These are phyloP conservation scores for Rhingia campestris DNA, from an alignment of 2,888 invertebrate genomes.

Conservation along the genomic window DNA sequence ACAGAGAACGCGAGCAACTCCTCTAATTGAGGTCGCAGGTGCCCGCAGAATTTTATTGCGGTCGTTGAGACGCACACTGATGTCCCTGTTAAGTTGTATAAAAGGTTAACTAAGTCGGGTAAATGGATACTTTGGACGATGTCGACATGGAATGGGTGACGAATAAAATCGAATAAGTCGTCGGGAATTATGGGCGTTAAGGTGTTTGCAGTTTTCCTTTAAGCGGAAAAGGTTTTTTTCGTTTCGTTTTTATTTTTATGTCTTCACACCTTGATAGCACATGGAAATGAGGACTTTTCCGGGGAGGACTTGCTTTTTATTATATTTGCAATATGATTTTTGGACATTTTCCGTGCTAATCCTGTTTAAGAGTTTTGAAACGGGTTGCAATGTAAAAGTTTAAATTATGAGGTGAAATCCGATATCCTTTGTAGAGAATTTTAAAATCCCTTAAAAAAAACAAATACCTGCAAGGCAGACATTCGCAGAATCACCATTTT, in stretches of 20 bases:
- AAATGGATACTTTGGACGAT: slow-evolving; percentile 69
- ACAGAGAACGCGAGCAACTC: slow-evolving; percentile 4
- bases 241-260: slow-evolving; percentile 25
- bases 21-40: slow-evolving; percentile 73
- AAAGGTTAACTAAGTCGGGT: slow-evolving; percentile 70
- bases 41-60: slow-evolving; percentile 72
- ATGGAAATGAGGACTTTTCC: slow-evolving; percentile 40
- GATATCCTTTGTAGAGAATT: slow-evolving; percentile 44
- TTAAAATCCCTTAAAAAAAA: slow-evolving; percentile 31
- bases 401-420: slow-evolving; percentile 51
- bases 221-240: slow-evolving; percentile 35
- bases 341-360: slow-evolving; percentile 59
- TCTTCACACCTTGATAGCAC: slow-evolving; percentile 22
- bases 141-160: slow-evolving; percentile 40
- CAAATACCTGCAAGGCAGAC: neutral
- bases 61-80: slow-evolving; percentile 61
- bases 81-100: slow-evolving; percentile 71
- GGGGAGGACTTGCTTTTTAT: slow-evolving; percentile 56
- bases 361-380: slow-evolving; percentile 53
- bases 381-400: slow-evolving; percentile 33
- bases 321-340: slow-evolving; percentile 70
- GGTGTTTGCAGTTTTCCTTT: slow-evolving; percentile 69
- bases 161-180: slow-evolving; percentile 61
- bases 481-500: slow-evolving; percentile 52
- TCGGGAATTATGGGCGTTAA: slow-evolving; percentile 60